phyloP scores from a whole-genome alignment of 2,113 vertebrate species.

The Lethenteron camtschaticum region DNA sequence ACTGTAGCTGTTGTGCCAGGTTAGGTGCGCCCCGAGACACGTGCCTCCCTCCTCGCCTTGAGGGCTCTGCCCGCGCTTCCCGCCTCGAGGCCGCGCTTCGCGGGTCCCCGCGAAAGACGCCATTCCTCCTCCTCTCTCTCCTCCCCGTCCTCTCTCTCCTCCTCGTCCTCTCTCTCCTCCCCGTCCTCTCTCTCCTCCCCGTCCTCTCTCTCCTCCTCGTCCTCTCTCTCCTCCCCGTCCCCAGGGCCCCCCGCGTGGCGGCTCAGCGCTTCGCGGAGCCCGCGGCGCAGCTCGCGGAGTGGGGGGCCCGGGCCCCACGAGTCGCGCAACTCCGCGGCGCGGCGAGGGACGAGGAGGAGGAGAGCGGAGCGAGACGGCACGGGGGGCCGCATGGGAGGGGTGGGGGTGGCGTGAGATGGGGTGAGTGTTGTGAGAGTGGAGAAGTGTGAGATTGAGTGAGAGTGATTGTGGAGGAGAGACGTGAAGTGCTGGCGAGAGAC shows the following conservation, averaged over 20 bases:
- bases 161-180: slow-evolving; percentile 2
- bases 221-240: slow-evolving; percentile 5
- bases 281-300: background rate
- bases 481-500: too few species aligned
- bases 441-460: background rate
- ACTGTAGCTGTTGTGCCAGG: too few species aligned
- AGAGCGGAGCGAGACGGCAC: background rate
- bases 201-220: slow-evolving; percentile 3
- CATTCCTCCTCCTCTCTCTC: too few species aligned
- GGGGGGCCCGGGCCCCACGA: slow-evolving; percentile 5
- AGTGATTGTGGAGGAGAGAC: background rate
- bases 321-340: background rate
- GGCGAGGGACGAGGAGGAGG: background rate
- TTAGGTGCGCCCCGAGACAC: too few species aligned
- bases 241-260: slow-evolving; percentile 12
- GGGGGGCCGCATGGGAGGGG: background rate
- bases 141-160: background rate
- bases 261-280: too few species aligned
- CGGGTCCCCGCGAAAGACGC: too few species aligned
- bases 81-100: too few species aligned
- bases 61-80: too few species aligned
- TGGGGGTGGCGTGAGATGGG: background rate
- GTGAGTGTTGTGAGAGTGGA: background rate
- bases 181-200: too few species aligned
- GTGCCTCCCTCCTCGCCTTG: too few species aligned